Evolutionary conservation across 2,797 vertebrate species (phyloP).

Genomic region (Hemitrygon akajei): DNA sequence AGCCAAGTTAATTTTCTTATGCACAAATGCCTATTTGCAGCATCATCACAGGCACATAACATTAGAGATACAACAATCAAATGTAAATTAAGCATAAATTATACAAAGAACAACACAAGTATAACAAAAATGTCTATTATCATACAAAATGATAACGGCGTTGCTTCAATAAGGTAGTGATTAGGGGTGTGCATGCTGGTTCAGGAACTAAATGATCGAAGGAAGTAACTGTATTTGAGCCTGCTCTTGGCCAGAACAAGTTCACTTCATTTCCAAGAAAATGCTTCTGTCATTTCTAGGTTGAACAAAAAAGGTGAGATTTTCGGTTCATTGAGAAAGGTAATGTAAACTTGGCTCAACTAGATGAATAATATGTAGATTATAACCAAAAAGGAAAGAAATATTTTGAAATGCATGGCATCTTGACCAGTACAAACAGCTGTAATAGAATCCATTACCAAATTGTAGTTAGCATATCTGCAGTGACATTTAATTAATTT

Average conservation of each 20-base stretch:
- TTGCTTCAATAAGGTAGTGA: too few species aligned
- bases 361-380: not conserved
- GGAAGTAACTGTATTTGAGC: too few species aligned
- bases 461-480: constrained; percentile 48
- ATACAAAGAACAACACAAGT: too few species aligned
- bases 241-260: not conserved
- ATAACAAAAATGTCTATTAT: too few species aligned
- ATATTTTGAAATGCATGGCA: constrained; percentile 41
- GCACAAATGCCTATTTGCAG: too few species aligned
- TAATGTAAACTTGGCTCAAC: not conserved
- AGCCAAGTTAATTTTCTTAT: too few species aligned
- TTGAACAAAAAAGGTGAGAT: not conserved
- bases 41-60: too few species aligned
- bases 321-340: not conserved
- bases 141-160: too few species aligned
- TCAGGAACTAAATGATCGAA: too few species aligned
- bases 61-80: too few species aligned
- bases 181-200: too few species aligned
- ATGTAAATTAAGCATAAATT: too few species aligned
- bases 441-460: constrained; percentile 47
- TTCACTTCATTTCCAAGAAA: not conserved
- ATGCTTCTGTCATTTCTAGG: not conserved
- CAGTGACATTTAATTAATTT: not conserved
- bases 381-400: not conserved
- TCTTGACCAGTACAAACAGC: constrained; percentile 47